phyloP scores from a whole-genome alignment of 2,888 invertebrate species.

The Cerastis rubricosa region DNA sequence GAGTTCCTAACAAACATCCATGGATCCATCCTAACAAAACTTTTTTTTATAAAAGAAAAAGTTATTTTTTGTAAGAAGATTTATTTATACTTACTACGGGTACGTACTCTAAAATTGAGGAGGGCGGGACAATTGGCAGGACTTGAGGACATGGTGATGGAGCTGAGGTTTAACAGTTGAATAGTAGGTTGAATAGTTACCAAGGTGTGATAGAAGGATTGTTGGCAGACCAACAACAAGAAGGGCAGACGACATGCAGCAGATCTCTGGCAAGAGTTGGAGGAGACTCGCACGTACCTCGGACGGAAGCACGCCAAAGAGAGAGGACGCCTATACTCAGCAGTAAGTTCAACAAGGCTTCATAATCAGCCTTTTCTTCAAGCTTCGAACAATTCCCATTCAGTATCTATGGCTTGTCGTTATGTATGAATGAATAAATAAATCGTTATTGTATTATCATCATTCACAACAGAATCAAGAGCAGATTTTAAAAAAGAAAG shows the following conservation, averaged over 20 bases:
- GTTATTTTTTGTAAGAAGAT: too few relatives aligned
- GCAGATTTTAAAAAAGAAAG: conserved; percentile 10
- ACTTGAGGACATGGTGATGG: neutral
- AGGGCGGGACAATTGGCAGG: neutral
- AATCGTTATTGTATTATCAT: neutral
- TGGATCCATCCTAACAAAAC: neutral
- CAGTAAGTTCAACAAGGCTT: neutral
- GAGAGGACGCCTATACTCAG: neutral
- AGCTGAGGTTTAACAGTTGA: too few relatives aligned
- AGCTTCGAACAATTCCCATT: neutral
- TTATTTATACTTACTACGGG: too few relatives aligned
- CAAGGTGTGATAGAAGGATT: neutral
- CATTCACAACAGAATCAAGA: neutral
- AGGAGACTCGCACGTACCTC: neutral
- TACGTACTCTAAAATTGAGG: too few relatives aligned
- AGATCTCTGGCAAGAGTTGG: neutral
- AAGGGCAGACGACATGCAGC: neutral
- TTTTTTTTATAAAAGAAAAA: neutral
- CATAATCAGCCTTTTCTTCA: neutral
- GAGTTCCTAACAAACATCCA: neutral
- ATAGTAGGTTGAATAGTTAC: too few relatives aligned
- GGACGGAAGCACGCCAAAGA: neutral
- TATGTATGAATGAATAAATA: too few relatives aligned
- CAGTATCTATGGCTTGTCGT: too few relatives aligned
- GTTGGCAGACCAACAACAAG: neutral